Percentiles rank a stretch among this genome's conserved stretches.
Evolutionary conservation across 2,113 vertebrate species (phyloP).

Genomic region (Hypomesus transpacificus): DNA sequence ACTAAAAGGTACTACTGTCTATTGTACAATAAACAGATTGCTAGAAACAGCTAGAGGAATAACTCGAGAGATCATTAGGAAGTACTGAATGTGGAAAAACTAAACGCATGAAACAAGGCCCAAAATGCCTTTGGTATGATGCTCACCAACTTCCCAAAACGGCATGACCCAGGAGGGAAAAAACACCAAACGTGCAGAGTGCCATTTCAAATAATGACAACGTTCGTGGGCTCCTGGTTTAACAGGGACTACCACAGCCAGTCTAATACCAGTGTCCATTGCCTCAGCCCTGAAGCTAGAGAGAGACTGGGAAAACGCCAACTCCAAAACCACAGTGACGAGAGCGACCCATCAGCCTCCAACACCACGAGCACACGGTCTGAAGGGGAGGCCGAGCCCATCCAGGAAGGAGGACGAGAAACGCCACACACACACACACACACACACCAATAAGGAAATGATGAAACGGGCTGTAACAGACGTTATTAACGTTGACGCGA

Average conservation of each 20-base stretch:
- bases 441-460: not conserved
- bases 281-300: slow-evolving; percentile 29
- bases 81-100: no score
- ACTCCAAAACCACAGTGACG: slow-evolving; percentile 42
- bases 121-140: not conserved
- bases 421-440: not conserved
- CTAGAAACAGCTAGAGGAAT: no score
- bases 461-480: slow-evolving; percentile 17
- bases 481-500: not conserved
- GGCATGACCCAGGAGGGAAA: slow-evolving; percentile 12
- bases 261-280: slow-evolving; percentile 45
- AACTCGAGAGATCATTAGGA: not conserved
- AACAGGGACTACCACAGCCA: slow-evolving; percentile 36
- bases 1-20: not conserved
- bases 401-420: not conserved
- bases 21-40: no score
- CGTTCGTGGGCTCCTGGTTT: slow-evolving; percentile 23
- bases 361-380: slow-evolving; percentile 9
- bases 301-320: slow-evolving; percentile 38
- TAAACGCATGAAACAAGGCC: not conserved
- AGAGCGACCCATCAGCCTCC: not conserved
- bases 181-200: slow-evolving; percentile 38
- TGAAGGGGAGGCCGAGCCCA: slow-evolving; percentile 5
- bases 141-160: slow-evolving; percentile 7
- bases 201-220: slow-evolving; percentile 53